These are phyloP conservation scores for Chanos chanos DNA, from an alignment of 2,797 vertebrate species.

Conservation along the genomic window DNA sequence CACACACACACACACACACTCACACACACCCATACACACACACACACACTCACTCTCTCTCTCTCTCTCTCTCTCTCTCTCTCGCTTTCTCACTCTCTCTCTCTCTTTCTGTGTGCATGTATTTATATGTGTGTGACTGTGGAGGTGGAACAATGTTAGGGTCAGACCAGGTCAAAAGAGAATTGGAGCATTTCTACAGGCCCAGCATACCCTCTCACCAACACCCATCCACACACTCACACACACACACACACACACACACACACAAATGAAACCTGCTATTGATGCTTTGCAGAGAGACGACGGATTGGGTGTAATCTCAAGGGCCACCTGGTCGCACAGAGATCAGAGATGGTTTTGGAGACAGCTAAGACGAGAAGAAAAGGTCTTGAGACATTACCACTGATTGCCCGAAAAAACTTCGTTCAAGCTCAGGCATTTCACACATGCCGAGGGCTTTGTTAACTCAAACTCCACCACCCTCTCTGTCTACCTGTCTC, in stretches of 20 bases:
- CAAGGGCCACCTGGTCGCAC: constrained; percentile 29
- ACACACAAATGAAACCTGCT: constrained; percentile 39
- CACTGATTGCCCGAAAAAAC: background rate
- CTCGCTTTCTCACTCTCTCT: too few relatives aligned
- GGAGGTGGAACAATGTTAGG: background rate
- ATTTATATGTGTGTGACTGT: background rate
- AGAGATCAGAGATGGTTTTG: constrained; percentile 16
- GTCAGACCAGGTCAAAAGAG: background rate
- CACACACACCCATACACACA: too few relatives aligned
- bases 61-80: too few relatives aligned
- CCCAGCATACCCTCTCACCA: constrained; percentile 5
- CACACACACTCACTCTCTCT: constrained; percentile 6
- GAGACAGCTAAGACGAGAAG: constrained; percentile 17
- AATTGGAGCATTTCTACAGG: background rate
- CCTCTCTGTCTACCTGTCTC: too few relatives aligned
- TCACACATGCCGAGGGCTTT: too few relatives aligned
- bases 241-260: constrained; percentile 20
- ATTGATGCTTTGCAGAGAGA: constrained; percentile 28
- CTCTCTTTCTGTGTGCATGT: too few relatives aligned
- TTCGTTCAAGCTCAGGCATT: too few relatives aligned
- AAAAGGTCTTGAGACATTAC: too few relatives aligned
- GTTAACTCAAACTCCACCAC: too few relatives aligned
- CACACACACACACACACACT: constrained; percentile 8
- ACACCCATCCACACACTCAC: constrained; percentile 6
- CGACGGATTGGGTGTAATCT: constrained; percentile 11